A percentile compares a stretch with the other conserved stretches of the same genome.
Evolutionary conservation across 2,888 invertebrate genomes (phyloP).

Genomic region (Troides helena): DNA sequence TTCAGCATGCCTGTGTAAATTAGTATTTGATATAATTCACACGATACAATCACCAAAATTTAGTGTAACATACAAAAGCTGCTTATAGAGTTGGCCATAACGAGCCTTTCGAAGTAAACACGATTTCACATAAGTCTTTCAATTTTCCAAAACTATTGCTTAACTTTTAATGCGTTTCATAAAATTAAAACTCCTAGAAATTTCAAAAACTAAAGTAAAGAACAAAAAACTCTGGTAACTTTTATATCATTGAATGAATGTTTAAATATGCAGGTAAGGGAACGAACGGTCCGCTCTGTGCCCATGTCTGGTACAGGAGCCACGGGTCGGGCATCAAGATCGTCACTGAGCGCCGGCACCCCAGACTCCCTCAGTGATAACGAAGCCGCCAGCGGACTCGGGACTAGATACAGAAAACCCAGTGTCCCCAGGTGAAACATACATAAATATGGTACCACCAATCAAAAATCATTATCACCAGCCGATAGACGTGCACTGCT

Average conservation of each 20-base stretch:
- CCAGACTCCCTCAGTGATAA: conserved; percentile 94
- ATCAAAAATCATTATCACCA: too few species aligned
- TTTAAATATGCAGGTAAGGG: conserved; percentile 87
- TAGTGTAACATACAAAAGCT: conserved; percentile 23
- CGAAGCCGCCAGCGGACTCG: conserved; percentile 87
- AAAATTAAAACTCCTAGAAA: too few species aligned
- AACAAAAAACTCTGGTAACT: too few species aligned
- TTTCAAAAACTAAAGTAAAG: too few species aligned
- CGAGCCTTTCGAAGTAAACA: conserved; percentile 7
- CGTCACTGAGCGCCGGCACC: conserved; percentile 91
- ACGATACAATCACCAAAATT: conserved; percentile 15
- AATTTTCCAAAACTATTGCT: not conserved
- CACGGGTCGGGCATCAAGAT: conserved; percentile 84
- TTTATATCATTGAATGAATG: not conserved
- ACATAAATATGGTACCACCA: too few species aligned
- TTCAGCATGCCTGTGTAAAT: conserved; percentile 55
- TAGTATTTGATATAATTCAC: conserved; percentile 28
- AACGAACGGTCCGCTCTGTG: conserved; percentile 93
- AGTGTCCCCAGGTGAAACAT: conserved; percentile 74
- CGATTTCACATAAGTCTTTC: conserved; percentile 22
- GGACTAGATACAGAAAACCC: conserved; percentile 84
- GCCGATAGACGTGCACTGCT: too few species aligned
- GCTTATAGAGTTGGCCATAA: conserved; percentile 18
- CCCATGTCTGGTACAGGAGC: conserved; percentile 86
- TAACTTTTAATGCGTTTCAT: too few species aligned